Evolutionary conservation across 2,797 vertebrate genomes (phyloP), one percentile per base, ranked within the genome.

Genomic region (Nothura maculosa): DNA sequence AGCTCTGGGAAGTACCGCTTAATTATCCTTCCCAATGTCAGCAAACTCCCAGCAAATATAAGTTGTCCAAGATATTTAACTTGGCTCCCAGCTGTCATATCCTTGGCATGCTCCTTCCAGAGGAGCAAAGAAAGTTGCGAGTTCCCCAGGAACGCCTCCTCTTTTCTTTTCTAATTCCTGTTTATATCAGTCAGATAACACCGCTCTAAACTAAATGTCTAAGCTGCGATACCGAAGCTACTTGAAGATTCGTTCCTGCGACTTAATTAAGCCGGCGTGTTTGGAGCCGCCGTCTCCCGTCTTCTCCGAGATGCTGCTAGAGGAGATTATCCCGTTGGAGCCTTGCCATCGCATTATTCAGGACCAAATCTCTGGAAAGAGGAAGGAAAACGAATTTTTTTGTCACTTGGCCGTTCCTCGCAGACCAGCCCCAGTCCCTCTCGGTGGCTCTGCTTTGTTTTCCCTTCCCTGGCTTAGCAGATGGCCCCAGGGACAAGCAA

Each of bases 1-100:
- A 68, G 82, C 24, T 85, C 89, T 94, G 85, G 94, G 95, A 94
- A 96, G 95, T 89, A 96, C 94, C 92, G 93, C 92, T 21, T 67
- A 32, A 12, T 22, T 12, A 27, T 19, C 32, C 40, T 27, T 9
- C 57, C 17, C 20, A 10, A 4, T 4, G 13, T 48, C 24, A 27
- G 18, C 12, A 57, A 42, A 62, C 10, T 0, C 0, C 20, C 34
- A 25, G 43, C 0, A 1, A 50, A 42, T 2, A 18, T 21, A 4
- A 48, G 16, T 43, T 67, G 74, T 20, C 18, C 48, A 36, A 9
- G 22, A 0, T 5, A 3, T 32, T 25, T 52, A 2, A 50, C 16
- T 10, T 25, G 66, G 34, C 27, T 40, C 48, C 27, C 48, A 21
- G 18, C 21, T 8, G 10, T 24, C 11, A 3, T 10, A 54, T 54